These are phyloP conservation scores for Lepas anatifera DNA, from an alignment of 2,888 invertebrate genomes.

Conservation along the genomic window DNA sequence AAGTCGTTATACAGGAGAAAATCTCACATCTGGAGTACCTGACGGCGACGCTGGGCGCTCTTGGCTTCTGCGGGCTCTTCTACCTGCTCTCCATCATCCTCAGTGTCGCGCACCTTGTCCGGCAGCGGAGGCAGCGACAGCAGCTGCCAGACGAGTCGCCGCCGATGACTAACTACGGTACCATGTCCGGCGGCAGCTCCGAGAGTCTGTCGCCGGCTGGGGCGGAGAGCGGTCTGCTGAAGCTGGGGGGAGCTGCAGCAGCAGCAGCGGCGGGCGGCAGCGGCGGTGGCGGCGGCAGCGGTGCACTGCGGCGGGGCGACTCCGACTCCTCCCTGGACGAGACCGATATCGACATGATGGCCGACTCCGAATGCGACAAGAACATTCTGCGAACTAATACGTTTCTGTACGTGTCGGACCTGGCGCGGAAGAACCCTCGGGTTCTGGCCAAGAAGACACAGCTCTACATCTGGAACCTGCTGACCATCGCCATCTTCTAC, in stretches of 20 bases:
- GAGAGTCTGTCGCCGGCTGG: no score
- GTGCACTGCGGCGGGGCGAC: conserved; percentile 8
- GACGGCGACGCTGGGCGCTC: conserved; percentile 23
- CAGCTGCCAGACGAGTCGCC: neutral
- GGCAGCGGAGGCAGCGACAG: neutral
- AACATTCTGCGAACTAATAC: conserved; percentile 44
- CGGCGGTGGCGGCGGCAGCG: neutral
- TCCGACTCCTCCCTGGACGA: conserved; percentile 41
- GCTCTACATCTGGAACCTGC: conserved; percentile 59
- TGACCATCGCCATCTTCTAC: conserved; percentile 72
- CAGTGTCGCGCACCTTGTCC: conserved; percentile 18
- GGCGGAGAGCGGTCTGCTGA: no score
- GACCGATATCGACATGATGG: conserved; percentile 44
- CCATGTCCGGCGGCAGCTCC: neutral
- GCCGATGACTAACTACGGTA: neutral
- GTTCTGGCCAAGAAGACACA: conserved; percentile 50
- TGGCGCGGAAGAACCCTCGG: conserved; percentile 50
- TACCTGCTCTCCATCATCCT: conserved; percentile 22
- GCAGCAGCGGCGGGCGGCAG: no score
- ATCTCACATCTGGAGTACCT: conserved; percentile 18
- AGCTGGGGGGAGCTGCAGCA: no score
- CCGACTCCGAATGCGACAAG: conserved; percentile 44
- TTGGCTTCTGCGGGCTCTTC: conserved; percentile 23
- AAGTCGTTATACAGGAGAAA: neutral
- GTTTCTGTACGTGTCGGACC: conserved; percentile 47